These are phyloP conservation scores for Xestoiulus laeticollis DNA, from an alignment of 2,888 invertebrate genomes.

Conservation along the genomic window DNA sequence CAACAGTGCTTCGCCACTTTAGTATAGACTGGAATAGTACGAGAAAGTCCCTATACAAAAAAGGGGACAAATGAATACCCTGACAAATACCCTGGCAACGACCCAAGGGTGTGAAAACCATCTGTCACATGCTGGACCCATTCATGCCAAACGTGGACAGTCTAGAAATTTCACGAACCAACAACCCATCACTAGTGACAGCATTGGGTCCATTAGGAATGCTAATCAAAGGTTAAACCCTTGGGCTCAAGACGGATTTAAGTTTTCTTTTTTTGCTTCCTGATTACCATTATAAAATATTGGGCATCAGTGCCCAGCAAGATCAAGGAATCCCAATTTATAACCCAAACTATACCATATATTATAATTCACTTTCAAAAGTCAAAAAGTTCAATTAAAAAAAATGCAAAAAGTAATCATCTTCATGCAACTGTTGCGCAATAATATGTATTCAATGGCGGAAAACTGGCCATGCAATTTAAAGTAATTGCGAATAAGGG, in stretches of 20 bases:
- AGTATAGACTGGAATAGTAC: not conserved
- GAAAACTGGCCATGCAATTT: conserved; percentile 5
- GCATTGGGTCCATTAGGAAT: not conserved
- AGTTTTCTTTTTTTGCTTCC: not conserved
- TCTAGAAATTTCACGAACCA: not conserved
- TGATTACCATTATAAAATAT: not conserved
- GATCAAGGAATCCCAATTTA: too few relatives aligned
- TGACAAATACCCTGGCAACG: conserved; percentile 12
- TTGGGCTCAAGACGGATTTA: not conserved
- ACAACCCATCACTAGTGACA: not conserved
- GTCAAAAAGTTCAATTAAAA: not conserved
- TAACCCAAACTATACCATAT: too few relatives aligned
- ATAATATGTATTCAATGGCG: not conserved
- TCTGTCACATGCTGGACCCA: not conserved
- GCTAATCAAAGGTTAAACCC: conserved; percentile 4
- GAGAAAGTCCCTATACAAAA: not conserved
- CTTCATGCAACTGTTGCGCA: conserved; percentile 5
- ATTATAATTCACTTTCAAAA: not conserved
- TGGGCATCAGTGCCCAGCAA: too few relatives aligned
- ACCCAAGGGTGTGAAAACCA: not conserved
- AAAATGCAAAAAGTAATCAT: conserved; percentile 18
- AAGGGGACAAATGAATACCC: not conserved
- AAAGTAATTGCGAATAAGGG: not conserved
- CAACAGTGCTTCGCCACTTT: not conserved
- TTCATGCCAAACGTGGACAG: not conserved